Base-by-base conservation (phyloP, 2,888 invertebrate species). In the Azorinus chamasolen region DNA sequence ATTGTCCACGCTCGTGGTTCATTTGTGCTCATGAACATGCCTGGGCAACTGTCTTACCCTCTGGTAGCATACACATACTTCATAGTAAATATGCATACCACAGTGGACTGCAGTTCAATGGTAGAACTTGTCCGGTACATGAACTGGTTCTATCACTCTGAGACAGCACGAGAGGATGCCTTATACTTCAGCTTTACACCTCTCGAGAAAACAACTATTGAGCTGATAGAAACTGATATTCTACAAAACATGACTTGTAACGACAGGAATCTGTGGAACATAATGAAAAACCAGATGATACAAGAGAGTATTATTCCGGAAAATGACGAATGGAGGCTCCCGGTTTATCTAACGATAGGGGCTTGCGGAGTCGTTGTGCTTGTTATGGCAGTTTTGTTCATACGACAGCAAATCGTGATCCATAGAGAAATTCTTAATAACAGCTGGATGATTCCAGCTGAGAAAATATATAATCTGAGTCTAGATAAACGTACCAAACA, bases 21-120 rank as follows among this genome's bases (percentile, higher is more conserved):
- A 2, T 51, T 57, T 1, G 54, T 45, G 48, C 69, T 90, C 6
- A 68, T 83, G 2, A 87, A 89, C 61, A 62, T 72, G 3, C 68
- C 25, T 0, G 77, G 69, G 2, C 58, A 59, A 10, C 27, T 59
- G 18, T 68, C 86, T 4, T 91, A 90, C 51, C 92, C 92, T 0
- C 85, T 92, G 0, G 85, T 89, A 4, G 85, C 88, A 4, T 92
- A 87, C 69, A 89, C 91, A 0, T 91, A 90, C 75, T 81, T 92
- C 61, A 83, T 91, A 41, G 69, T 91, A 0, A 76, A 83, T 18
- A 72, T 68, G 62, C 77, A 79, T 2, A 48, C 45, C 18, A 86
- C 81, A 73, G 50, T 20, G 10, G 68, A 86, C 53, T 92, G 92
- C 71, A 71, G 72, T 1, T 61, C 80, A 2, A 87, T 88, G 16